Base-by-base conservation (phyloP, 2,113 vertebrate genomes). In the Dipodomys merriami region DNA sequence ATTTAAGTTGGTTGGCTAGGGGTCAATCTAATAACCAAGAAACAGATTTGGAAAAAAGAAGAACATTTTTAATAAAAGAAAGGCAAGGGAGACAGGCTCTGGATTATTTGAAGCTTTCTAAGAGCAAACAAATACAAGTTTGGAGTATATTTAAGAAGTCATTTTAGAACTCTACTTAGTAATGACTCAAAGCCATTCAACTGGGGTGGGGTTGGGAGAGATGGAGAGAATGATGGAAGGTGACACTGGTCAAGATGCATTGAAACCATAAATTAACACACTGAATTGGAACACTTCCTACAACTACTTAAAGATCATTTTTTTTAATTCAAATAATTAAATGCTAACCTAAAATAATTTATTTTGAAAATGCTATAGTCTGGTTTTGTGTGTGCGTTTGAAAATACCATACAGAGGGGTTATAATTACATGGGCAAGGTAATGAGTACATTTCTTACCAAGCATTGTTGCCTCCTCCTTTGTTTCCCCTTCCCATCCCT, bases 51-150 rank as follows among this genome's bases (percentile, higher is more conserved):
- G 69, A 35, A 88, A 92, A 80, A 74, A 78, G 46, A 74, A 92
- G 19, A 76, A 46, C 11, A 71, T 68, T 74, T 95, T 94, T 91
- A 91, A 94, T 87, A 85, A 91, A 91, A 89, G 46, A 44, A 94
- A 81, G 46, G 30, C 30, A 78, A 84, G 5, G 19, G 13, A 85
- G 35, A 77, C 22, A 62, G 44, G 35, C 27, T 69, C 9, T 39
- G 62, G 20, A 46, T 77, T 57, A 80, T 74, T 80, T 57, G 77
- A 49, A 87, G 91, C 29, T 89, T 91, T 81, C 20, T 72, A 83
- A 77, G 25, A 83, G 53, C 49, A 72, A 83, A 83, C 83, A 16
- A 22, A 73, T 60, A 60, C 72, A 83, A 72, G 77, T 86, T 73
- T 62, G 33, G 68, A 91, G 77, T 86, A 89, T 92, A 92, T n/a